Evolutionary conservation across 2,888 invertebrate species (phyloP).

Genomic region (Ctenicera cuprea): DNA sequence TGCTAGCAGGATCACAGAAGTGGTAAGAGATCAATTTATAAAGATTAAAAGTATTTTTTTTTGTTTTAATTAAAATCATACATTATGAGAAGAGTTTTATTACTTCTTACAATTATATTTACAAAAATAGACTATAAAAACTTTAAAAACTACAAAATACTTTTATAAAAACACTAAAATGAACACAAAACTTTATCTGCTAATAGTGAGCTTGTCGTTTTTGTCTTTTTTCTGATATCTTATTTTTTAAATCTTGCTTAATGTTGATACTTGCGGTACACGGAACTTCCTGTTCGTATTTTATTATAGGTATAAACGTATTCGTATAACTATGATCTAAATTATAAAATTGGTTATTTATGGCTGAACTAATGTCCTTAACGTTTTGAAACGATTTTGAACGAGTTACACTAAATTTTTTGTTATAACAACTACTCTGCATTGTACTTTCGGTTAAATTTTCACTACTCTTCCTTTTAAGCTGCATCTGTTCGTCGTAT

Average conservation of each 20-base stretch:
- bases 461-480: constrained; percentile 64
- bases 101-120: no score
- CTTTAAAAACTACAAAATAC: no score
- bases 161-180: not conserved
- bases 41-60: no score
- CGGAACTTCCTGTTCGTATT: constrained; percentile 31
- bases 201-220: constrained; percentile 26
- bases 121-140: no score
- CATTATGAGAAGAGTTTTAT: no score
- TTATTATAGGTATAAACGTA: constrained; percentile 43
- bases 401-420: no score
- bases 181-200: not conserved
- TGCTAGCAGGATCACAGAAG: no score
- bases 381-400: not conserved
- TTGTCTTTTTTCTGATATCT: constrained; percentile 68
- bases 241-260: constrained; percentile 70
- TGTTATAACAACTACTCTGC: no score
- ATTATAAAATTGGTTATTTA: constrained; percentile 31
- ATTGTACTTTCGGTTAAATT: not conserved
- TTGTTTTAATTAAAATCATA: no score
- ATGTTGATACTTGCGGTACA: constrained; percentile 56
- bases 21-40: no score
- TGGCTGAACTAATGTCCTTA: not conserved
- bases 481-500: constrained; percentile 69
- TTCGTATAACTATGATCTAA: constrained; percentile 60